These are phyloP conservation scores for Sepioteuthis lessoniana DNA, from an alignment of 2,888 invertebrate genomes.

Conservation along the genomic window DNA sequence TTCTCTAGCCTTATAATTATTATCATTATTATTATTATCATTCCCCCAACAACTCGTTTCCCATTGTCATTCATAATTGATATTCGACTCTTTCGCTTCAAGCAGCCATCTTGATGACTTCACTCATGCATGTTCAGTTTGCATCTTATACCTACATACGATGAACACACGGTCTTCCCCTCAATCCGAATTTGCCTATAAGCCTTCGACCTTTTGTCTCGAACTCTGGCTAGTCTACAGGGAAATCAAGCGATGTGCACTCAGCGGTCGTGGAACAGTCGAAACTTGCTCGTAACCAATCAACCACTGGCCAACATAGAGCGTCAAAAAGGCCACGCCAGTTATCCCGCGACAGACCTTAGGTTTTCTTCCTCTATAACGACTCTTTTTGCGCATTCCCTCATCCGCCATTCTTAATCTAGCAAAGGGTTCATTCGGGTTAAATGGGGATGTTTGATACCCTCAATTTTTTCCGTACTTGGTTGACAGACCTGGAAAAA, in stretches of 20 bases:
- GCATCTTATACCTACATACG: neutral
- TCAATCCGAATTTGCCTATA: neutral
- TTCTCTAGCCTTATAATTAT: too few relatives aligned
- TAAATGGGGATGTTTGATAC: neutral
- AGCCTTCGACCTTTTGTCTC: neutral
- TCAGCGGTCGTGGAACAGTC: neutral
- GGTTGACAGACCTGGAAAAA: neutral
- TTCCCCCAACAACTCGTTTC: neutral
- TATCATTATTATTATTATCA: too few relatives aligned
- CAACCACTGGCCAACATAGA: neutral
- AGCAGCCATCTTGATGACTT: neutral
- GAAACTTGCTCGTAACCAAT: neutral
- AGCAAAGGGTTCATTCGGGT: neutral
- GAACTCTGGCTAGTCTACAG: neutral
- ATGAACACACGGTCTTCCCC: neutral
- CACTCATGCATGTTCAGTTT: neutral
- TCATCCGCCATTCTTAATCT: neutral
- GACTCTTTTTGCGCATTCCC: neutral
- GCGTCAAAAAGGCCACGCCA: neutral
- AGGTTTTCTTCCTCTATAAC: neutral
- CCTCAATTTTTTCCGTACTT: neutral
- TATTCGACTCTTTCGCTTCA: neutral
- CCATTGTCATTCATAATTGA: neutral
- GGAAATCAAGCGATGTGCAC: slow-evolving; percentile 8
- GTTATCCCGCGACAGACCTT: neutral